Evolutionary conservation across 2,797 vertebrate genomes (phyloP).

Genomic region (Acanthis flammea): DNA sequence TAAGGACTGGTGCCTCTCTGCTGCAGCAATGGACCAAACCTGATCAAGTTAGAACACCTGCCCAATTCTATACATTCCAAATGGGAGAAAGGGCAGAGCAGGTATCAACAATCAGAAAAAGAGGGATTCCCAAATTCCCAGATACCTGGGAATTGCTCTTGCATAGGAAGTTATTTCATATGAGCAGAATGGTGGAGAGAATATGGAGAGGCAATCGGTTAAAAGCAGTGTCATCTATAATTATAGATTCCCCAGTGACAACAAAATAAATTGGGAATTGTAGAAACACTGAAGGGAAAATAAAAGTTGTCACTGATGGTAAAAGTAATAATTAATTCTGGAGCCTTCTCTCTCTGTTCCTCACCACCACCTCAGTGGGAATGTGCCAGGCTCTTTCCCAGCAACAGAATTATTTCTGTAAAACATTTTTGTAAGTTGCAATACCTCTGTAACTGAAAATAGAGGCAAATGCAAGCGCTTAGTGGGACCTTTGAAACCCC

Average conservation of each 20-base stretch:
- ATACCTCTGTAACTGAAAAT: slow-evolving; percentile 43
- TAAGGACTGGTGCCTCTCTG: background rate
- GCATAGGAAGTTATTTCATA: background rate
- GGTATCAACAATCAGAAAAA: background rate
- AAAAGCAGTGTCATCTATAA: background rate
- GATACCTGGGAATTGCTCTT: background rate
- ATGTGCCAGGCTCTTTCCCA: slow-evolving; percentile 31
- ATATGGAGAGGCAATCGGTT: background rate
- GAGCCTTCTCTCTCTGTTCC: background rate
- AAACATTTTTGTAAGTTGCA: slow-evolving; percentile 18
- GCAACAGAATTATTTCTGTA: slow-evolving; percentile 38
- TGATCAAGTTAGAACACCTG: background rate
- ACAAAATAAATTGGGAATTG: background rate
- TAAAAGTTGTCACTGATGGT: background rate
- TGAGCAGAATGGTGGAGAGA: background rate
- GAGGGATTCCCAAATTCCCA: background rate
- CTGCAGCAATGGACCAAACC: background rate
- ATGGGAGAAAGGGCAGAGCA: background rate
- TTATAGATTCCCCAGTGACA: background rate
- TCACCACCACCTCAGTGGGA: background rate
- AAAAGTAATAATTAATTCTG: slow-evolving; percentile 31
- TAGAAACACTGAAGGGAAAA: background rate
- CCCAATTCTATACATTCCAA: background rate
- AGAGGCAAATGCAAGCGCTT: background rate
- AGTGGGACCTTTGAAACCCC: slow-evolving; percentile 51